These are phyloP conservation scores for Sebastes flavidus DNA, from an alignment of 2,797 vertebrate species.

Conservation along the genomic window DNA sequence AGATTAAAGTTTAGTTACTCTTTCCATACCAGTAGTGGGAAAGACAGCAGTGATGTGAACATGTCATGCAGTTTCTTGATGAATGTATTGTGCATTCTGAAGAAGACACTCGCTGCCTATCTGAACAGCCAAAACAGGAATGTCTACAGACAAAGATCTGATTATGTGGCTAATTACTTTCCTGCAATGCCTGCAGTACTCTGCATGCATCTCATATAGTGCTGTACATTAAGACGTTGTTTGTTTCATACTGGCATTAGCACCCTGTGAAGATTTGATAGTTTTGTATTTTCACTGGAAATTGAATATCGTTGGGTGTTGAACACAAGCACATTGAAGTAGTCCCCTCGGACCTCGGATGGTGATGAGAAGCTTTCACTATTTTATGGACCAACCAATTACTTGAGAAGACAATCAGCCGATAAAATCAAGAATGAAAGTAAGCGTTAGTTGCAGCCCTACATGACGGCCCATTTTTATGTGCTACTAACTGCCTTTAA, in stretches of 20 bases:
- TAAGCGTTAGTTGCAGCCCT: background rate
- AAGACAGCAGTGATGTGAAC: background rate
- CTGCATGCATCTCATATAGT: background rate
- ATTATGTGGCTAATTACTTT: background rate
- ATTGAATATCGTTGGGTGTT: background rate
- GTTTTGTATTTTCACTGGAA: background rate
- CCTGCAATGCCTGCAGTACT: background rate
- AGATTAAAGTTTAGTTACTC: background rate
- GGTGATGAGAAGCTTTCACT: background rate
- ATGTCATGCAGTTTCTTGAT: background rate
- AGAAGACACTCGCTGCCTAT: background rate
- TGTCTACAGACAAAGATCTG: slow-evolving; percentile 3
- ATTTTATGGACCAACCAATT: background rate
- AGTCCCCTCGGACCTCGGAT: background rate
- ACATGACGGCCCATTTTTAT: background rate
- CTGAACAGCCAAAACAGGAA: background rate
- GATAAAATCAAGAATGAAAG: background rate
- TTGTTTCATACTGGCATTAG: background rate
- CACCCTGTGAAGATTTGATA: background rate
- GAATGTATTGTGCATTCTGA: background rate
- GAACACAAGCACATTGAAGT: background rate
- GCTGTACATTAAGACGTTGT: background rate
- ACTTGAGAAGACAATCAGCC: background rate
- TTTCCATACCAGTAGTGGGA: background rate
- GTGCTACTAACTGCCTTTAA: background rate